Base-by-base conservation (phyloP, 1,140 invertebrate species). In the Ctenoplectra terminalis region DNA sequence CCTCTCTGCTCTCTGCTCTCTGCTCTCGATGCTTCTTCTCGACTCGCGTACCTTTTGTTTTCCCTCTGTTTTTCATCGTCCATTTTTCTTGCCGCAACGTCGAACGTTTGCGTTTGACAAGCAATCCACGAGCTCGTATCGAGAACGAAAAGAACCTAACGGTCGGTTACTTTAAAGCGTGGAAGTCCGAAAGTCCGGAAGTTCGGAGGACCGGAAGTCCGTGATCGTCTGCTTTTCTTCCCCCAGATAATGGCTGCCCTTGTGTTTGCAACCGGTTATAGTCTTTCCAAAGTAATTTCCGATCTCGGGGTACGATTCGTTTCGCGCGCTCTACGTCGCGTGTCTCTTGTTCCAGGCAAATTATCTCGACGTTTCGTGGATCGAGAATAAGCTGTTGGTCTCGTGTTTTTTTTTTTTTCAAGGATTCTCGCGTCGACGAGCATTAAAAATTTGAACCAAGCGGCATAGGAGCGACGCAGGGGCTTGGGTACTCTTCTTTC, bases 31-130 rank as follows among this genome's bases (percentile, higher is more conserved):
- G n/a, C 40, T 11, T 54, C n/a, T 23, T n/a, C 66, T n/a, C 66
- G 23, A 61, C n/a, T 58, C 72, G 43, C 50, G 1, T 23, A 34
- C 13, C 60, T n/a, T 23, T 82, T 70, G 34, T 52, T 31, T 29
- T n/a, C 17, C 15, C 20, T 11, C 8, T 11, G 20, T 15, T n/a
- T 50, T 20, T 54, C 58, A 11, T 64, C 70, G n/a, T 63, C 31
- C 74, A 64, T 80, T 80, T 75, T 80, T 69, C 67, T 56, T 46
- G 43, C 56, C 46, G 56, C 61, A 26, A 69, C 60, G 63, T 71
- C 69, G 71, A 87, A 81, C 54, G 73, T 82, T 82, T 58, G 50
- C 84, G 72, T 85, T 80, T 76, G 76, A 81, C 82, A 74, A 81
- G 50, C 46, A 50, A 85, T 83, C 67, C 48, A 48, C 26, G 15